Percentiles rank a stretch among this genome's conserved stretches.
These are phyloP conservation scores for Meandrina meandrites DNA, from an alignment of 92 coral and sea anemone species.

Conservation along the genomic window DNA sequence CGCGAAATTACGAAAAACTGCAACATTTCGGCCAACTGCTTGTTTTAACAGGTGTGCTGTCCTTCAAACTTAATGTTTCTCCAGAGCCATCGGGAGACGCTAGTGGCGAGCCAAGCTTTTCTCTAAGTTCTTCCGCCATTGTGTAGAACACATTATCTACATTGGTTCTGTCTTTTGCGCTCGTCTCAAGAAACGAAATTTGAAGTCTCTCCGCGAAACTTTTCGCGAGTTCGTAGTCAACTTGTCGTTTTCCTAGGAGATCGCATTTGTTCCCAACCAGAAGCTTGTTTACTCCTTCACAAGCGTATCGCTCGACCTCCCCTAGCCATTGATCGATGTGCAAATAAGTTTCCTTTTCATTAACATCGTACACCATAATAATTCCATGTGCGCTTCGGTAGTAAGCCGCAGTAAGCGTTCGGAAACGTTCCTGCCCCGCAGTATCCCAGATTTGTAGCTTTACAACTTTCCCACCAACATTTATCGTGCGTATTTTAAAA, in stretches of 20 bases:
- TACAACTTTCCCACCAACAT: conserved; percentile 76
- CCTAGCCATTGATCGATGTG: conserved; percentile 88
- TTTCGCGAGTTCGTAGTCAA: conserved; percentile 81
- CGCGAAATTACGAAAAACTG: conserved; percentile 30
- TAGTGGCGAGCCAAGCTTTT: conserved; percentile 84
- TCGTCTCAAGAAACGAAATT: conserved; percentile 92
- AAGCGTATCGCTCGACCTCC: conserved; percentile 86
- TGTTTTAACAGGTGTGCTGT: conserved; percentile 49
- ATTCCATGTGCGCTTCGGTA: conserved; percentile 99
- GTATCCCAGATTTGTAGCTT: conserved; percentile 99
- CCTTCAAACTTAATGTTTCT: conserved; percentile 46
- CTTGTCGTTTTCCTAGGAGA: conserved; percentile 77
- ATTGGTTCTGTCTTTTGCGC: conserved; percentile 96
- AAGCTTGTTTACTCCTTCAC: conserved; percentile 85
- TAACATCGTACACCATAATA: conserved; percentile 89
- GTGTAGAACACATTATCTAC: conserved; percentile 88
- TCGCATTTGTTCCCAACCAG: conserved; percentile 97
- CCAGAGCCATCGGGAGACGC: conserved; percentile 59
- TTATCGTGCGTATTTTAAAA: conserved; percentile 92
- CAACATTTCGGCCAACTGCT: conserved; percentile 61
- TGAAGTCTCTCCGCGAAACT: conserved; percentile 81
- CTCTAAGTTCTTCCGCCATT: conserved; percentile 91
- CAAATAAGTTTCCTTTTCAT: conserved; percentile 83
- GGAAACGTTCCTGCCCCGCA: conserved; percentile 97
- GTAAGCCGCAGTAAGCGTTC: conserved; percentile 95